Conservation (phyloP, 2,888 invertebrate species). For the Troides aeacus region DNA sequence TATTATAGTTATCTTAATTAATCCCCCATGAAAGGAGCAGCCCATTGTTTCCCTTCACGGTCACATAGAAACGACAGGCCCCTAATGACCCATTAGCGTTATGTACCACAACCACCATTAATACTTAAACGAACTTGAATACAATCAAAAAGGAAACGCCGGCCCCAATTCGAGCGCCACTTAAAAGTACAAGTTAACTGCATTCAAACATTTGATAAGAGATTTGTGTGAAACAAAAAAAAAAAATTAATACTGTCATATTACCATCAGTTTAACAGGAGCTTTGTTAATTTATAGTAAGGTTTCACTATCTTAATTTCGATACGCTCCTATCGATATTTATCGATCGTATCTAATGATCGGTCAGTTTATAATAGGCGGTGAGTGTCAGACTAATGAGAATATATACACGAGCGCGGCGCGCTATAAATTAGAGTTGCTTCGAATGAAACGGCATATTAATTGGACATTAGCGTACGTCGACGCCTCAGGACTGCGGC, state of each 20-base stretch:
- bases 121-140: constrained; percentile 45
- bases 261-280: constrained; percentile 42
- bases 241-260: constrained; percentile 3
- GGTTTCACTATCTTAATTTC: constrained; percentile 65
- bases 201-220: constrained; percentile 54
- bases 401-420: constrained; percentile 66
- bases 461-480: constrained; percentile 74
- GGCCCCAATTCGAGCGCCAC: constrained; percentile 45
- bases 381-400: constrained; percentile 76
- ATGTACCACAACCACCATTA: constrained; percentile 65
- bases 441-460: constrained; percentile 73
- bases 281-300: constrained; percentile 53
- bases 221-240: constrained; percentile 9
- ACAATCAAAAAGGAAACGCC: constrained; percentile 54
- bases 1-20: constrained; percentile 21
- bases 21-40: constrained; percentile 33
- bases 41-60: constrained; percentile 43
- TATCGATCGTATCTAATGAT: constrained; percentile 72
- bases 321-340: constrained; percentile 59
- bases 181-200: constrained; percentile 55
- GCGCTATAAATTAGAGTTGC: constrained; percentile 70
- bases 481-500: constrained; percentile 49
- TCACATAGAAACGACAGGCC: constrained; percentile 48
- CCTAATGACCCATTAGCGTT: constrained; percentile 65
- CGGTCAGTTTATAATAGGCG: constrained; percentile 68